Conservation (phyloP, 2,797 vertebrate species). For the Karalla daura region DNA sequence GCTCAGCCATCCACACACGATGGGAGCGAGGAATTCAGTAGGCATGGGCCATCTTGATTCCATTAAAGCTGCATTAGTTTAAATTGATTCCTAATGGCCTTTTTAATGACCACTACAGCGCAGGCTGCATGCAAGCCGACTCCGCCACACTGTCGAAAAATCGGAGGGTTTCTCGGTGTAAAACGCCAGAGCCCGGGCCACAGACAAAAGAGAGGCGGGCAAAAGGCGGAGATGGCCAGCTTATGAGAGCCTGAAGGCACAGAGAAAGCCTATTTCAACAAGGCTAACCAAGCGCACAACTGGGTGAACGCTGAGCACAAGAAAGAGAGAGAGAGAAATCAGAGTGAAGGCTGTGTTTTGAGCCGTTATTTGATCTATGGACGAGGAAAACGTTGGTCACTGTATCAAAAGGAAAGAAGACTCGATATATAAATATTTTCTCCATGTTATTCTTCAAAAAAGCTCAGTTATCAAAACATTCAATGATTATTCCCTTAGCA, state of each 20-base stretch:
- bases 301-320: not conserved
- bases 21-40: conserved; percentile 28
- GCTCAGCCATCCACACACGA: conserved; percentile 28
- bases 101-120: conserved; percentile 69
- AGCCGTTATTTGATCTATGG: not conserved
- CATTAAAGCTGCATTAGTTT: conserved; percentile 74
- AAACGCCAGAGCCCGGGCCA: conserved; percentile 18
- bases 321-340: too few species aligned
- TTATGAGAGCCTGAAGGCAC: conserved; percentile 17
- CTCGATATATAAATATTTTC: too few species aligned
- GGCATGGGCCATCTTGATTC: conserved; percentile 68
- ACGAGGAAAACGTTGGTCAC: too few species aligned
- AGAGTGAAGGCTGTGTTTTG: not conserved
- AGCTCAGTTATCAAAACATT: too few species aligned
- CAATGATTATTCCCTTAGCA: too few species aligned
- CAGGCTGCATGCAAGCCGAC: conserved; percentile 40
- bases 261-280: not conserved
- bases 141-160: conserved; percentile 30
- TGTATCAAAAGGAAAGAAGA: too few species aligned
- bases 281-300: not conserved
- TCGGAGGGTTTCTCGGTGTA: conserved; percentile 19
- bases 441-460: too few species aligned
- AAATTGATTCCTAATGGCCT: conserved; percentile 79
- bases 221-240: conserved; percentile 8
- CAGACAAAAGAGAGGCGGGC: conserved; percentile 7